A percentile compares a stretch with the other conserved stretches of the same genome.
Conservation (phyloP, 2,797 vertebrate species). For the Pangasius mekongensis region DNA sequence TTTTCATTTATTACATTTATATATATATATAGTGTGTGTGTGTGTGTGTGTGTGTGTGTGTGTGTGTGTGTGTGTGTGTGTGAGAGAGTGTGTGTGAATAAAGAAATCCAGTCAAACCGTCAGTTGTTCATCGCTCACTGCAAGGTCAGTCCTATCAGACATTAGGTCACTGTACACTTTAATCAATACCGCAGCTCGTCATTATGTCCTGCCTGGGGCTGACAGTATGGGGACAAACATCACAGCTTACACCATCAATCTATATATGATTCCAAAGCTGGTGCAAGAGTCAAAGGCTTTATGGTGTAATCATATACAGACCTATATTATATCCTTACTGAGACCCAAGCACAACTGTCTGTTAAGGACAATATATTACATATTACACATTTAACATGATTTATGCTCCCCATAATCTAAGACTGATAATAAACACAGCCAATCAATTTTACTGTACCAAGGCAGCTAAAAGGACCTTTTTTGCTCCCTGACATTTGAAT, state of each 20-base stretch:
- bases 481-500: neutral
- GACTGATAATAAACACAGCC: neutral
- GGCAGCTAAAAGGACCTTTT: neutral
- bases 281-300: neutral
- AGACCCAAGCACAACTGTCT: neutral
- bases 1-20: too few species aligned
- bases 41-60: constrained; percentile 22
- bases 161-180: constrained; percentile 30
- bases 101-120: neutral
- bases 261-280: neutral
- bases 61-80: constrained; percentile 20
- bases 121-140: neutral
- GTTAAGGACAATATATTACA: neutral
- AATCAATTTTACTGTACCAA: neutral
- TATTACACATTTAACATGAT: neutral
- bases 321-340: neutral
- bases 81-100: neutral
- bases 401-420: neutral
- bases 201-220: constrained; percentile 1
- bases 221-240: neutral
- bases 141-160: constrained; percentile 15
- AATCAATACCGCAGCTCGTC: constrained; percentile 12
- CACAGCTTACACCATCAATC: neutral
- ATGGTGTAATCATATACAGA: neutral
- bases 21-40: neutral